Evolutionary conservation across 2,888 invertebrate genomes (phyloP).

Genomic region (Eumacrocentrus americanus): DNA sequence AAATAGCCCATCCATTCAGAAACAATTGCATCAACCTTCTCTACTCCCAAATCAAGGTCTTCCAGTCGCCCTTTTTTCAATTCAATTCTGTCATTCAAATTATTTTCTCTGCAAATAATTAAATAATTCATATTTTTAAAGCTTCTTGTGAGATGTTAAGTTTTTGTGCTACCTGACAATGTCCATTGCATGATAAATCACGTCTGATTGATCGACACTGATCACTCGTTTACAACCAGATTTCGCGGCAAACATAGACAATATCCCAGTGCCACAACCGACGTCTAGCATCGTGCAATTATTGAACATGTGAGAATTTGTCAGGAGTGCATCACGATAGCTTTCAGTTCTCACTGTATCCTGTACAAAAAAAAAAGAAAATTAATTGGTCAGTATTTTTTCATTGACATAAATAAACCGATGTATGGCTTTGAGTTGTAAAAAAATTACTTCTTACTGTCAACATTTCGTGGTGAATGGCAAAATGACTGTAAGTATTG

Average conservation of each 20-base stretch:
- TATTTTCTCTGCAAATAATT: constrained; percentile 71
- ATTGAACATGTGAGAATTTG: constrained; percentile 72
- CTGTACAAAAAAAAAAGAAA: constrained; percentile 50
- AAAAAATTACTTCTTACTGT: constrained; percentile 67
- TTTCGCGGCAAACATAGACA: constrained; percentile 97
- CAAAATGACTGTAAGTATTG: constrained; percentile 86
- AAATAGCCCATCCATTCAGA: constrained; percentile 99
- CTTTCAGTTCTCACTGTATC: constrained; percentile 86
- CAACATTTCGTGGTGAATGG: constrained; percentile 94
- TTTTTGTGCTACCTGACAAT: constrained; percentile 75
- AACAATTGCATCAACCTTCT: constrained; percentile 88
- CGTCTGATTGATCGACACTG: constrained; percentile 95
- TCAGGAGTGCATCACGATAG: constrained; percentile 82
- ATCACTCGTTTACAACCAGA: constrained; percentile 90
- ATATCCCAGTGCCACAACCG: constrained; percentile 96
- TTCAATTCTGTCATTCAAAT: constrained; percentile 73
- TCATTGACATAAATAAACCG: not conserved
- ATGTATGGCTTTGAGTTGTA: not conserved
- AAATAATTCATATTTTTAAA: constrained; percentile 16
- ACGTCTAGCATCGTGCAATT: constrained; percentile 90
- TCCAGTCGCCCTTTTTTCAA: constrained; percentile 87
- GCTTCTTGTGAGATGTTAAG: not conserved
- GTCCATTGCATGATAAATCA: constrained; percentile 94
- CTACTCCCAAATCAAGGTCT: constrained; percentile 75
- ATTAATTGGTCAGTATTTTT: not conserved